These are phyloP conservation scores for Etheostoma cragini DNA, from an alignment of 2,113 vertebrate species.

Conservation along the genomic window DNA sequence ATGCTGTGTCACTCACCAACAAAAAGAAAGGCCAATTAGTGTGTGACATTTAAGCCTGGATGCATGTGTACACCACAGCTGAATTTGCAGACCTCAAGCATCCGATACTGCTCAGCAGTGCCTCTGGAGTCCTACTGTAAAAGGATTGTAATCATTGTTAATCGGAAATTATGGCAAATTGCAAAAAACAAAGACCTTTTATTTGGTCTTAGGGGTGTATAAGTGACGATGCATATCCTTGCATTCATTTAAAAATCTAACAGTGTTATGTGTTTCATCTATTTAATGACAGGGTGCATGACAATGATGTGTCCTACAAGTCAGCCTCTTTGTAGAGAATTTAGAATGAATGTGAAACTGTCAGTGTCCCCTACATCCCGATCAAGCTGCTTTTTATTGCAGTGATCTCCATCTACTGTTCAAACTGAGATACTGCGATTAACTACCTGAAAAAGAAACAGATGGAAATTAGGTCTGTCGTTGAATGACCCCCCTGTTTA, in stretches of 20 bases:
- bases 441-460: conserved; percentile 43
- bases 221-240: conserved; percentile 8
- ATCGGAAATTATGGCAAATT: conserved; percentile 25
- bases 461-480: conserved; percentile 59
- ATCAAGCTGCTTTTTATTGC: conserved; percentile 72
- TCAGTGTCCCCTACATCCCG: conserved; percentile 70
- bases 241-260: neutral
- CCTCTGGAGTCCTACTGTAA: conserved; percentile 45
- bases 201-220: neutral
- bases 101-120: conserved; percentile 55
- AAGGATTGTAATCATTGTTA: neutral
- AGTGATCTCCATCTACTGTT: conserved; percentile 84
- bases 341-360: conserved; percentile 62
- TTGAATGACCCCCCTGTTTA: conserved; percentile 3
- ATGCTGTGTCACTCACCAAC: conserved; percentile 60
- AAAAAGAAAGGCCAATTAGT: conserved; percentile 44
- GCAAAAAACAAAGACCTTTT: neutral
- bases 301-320: conserved; percentile 45
- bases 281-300: conserved; percentile 27
- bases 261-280: neutral
- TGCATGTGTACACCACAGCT: conserved; percentile 61
- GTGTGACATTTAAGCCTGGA: conserved; percentile 60
- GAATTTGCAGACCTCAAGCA: conserved; percentile 54
- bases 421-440: conserved; percentile 73
- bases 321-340: conserved; percentile 51